Percentiles rank a stretch among this genome's conserved stretches.
Conservation (phyloP, 2,888 invertebrate genomes). For the Xestobium rufovillosum region DNA sequence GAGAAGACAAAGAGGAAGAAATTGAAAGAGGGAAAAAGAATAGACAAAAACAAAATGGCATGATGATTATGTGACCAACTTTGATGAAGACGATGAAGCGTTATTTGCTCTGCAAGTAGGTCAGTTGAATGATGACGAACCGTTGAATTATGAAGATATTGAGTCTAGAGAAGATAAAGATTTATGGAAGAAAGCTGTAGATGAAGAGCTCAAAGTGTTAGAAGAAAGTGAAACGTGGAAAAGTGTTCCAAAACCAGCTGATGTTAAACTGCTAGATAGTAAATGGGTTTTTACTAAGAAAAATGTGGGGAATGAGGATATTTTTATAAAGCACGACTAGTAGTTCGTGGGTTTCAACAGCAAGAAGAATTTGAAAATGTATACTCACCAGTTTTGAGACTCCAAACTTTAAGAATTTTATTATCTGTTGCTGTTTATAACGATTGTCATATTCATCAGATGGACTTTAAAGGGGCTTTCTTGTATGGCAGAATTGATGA, state of each 20-base stretch:
- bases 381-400: conserved; percentile 11
- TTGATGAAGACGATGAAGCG: too few relatives aligned
- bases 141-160: conserved; percentile 3
- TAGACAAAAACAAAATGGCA: conserved; percentile 9
- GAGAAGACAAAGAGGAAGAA: conserved; percentile 10
- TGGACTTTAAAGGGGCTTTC: conserved; percentile 25
- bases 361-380: conserved; percentile 7
- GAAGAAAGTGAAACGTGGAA: conserved; percentile 5
- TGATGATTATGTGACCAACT: conserved; percentile 11
- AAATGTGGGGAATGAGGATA: conserved; percentile 6
- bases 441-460: conserved; percentile 19
- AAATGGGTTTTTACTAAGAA: conserved; percentile 17
- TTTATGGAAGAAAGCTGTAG: conserved; percentile 1
- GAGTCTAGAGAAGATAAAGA: conserved; percentile 1
- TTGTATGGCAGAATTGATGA: conserved; percentile 22
- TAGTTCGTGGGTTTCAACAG: conserved; percentile 6
- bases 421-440: conserved; percentile 10
- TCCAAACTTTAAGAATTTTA: conserved; percentile 12
- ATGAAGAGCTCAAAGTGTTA: conserved; percentile 3
- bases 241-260: conserved; percentile 4
- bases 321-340: conserved; percentile 9
- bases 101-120: conserved; percentile 6
- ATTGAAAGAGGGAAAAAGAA: too few relatives aligned
- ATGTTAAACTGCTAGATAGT: conserved; percentile 16
- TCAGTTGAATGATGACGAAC: neutral